Base-by-base conservation (phyloP, 2,888 invertebrate genomes). In the Apodemia hepburni region DNA sequence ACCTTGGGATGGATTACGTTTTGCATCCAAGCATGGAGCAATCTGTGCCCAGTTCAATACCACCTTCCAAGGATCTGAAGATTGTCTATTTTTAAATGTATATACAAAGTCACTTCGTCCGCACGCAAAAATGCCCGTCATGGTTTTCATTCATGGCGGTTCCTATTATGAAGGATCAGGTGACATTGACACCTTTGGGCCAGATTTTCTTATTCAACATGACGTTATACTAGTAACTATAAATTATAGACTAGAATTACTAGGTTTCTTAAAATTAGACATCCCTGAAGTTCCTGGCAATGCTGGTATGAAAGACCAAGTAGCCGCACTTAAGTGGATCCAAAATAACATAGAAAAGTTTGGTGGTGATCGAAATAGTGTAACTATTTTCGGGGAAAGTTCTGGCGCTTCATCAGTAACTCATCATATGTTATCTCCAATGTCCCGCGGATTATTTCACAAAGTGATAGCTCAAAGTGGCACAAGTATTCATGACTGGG, bases 91-190 rank as follows among this genome's bases (percentile, higher is more conserved):
- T 62, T 70, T 83, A 1, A 84, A 84, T 65, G 74, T 84, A 0
- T 84, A 83, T 63, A 76, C 81, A 0, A 77, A 71, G 62, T 72
- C 75, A 0, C 61, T 79, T 12, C 22, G 68, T 6, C 49, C 64
- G 0, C 59, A 66, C 15, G 65, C 73, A 12, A 76, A 76, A 64
- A 65, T 77, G 18, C 84, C 86, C 0, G 87, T 87, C 0, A 80
- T 87, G 76, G 77, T 87, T 0, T 87, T 75, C 66, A 77, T 87
- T 42, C 86, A 87, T 58, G 85, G 84, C 12, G 87, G 87, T 8
- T 78, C 73, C 2, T 85, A 73, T 65, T 71, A 72, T 64, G 72
- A 73, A 4, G 85, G 85, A 3, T 77, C 78, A 1, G 82, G 82
- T 2, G 69, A 82, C 60, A 64, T 71, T 7, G 76, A 78, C 6